Base-by-base conservation (phyloP, 2,797 vertebrate species). In the Manis crassicaudata region DNA sequence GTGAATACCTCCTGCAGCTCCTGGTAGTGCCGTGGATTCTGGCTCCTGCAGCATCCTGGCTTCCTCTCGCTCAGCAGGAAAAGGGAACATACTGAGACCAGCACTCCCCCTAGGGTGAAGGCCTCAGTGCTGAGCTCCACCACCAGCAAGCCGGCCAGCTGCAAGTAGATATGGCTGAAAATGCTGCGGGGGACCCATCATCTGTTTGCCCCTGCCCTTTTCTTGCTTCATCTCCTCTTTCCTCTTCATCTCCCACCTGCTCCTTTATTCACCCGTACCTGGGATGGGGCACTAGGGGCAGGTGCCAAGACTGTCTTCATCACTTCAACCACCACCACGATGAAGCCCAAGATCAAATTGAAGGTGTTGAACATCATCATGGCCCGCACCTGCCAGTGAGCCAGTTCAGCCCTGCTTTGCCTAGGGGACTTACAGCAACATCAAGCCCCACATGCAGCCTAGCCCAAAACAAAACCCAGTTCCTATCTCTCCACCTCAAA, bases 361-460 rank as follows among this genome's bases (percentile, higher is more conserved):
- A 96, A 92, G 86, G 29, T 96, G 92, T 98, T 97, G 75, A 95
- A 63, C 91, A 95, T 91, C 97, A 97, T 98, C 97, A 97, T 98
- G 80, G 96, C 94, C 46, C 21, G 92, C 23, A 97, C 97, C 97
- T 98, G 96, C 89, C 97, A 93, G 89, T 70, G 83, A 97, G 75
- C 58, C 86, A 96, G 40, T 40, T 96, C 91, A 97, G 92, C 54
- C 52, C 62, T 82, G 81, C 70, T 50, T 63, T 79, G 82, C 56
- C 65, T 79, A 43, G 40, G 75, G 58, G 50, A 80, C 40, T 73
- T 63, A 77, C 1, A 76, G 54, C 73, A 77, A 70, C 40, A 75
- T 80, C 54, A 88, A 54, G 58, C 35, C 75, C 89, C 67, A 80
- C 54, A n/a, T 95, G 70, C 54, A 85, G 46, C 54, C 18, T 80